phyloP scores from a whole-genome alignment of 1,140 invertebrate genomes.

The Brachionus paranguensis region DNA sequence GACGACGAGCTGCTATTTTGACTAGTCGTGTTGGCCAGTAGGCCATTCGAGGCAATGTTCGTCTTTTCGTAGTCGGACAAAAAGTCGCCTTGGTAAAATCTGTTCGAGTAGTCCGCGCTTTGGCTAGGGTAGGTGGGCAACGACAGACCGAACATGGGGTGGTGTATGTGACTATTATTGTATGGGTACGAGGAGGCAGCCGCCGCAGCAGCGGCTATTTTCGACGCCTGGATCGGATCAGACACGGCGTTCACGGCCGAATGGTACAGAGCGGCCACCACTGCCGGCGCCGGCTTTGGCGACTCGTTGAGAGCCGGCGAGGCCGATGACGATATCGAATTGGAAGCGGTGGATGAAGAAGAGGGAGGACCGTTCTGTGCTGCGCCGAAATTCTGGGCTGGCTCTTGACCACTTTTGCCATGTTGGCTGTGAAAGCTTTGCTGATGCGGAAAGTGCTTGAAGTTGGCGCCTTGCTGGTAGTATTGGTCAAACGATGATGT shows the following conservation, averaged over 20 bases:
- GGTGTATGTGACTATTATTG: slow-evolving; percentile 29
- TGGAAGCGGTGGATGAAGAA: not conserved
- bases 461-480: not conserved
- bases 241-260: slow-evolving; percentile 25
- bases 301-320: slow-evolving; percentile 17
- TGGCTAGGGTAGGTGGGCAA: not conserved
- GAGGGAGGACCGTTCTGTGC: slow-evolving; percentile 3
- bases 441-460: not conserved
- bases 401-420: not conserved
- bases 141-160: not conserved
- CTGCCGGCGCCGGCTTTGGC: not conserved
- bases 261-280: slow-evolving; percentile 28
- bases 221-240: slow-evolving; percentile 11
- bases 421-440: not conserved
- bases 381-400: not conserved
- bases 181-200: slow-evolving; percentile 1
- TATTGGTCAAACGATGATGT: not conserved
- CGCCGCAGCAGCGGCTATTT: not conserved
- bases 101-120: not conserved
- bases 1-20: slow-evolving; percentile 35
- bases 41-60: not conserved
- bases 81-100: slow-evolving; percentile 27
- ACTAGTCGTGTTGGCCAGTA: not conserved
- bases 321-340: slow-evolving; percentile 4
- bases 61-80: slow-evolving; percentile 1